Percentiles rank a stretch among this genome's conserved stretches.
Conservation (phyloP, 2,797 vertebrate genomes). For the Anas acuta region DNA sequence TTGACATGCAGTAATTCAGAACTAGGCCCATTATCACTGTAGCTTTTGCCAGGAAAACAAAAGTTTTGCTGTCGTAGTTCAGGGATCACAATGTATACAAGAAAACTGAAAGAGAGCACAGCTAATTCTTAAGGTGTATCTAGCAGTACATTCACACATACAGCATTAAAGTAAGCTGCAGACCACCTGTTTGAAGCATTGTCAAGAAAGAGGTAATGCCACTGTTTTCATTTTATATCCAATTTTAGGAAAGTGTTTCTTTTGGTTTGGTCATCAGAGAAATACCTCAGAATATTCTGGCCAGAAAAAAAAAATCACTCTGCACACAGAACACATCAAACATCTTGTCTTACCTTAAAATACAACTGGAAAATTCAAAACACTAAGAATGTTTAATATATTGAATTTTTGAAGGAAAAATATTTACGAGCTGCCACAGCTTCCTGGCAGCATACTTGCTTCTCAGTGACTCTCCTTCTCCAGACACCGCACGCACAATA, state of each 20-base stretch:
- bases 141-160: background rate
- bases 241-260: background rate
- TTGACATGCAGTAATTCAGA: background rate
- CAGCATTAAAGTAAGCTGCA: background rate
- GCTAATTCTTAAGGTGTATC: background rate
- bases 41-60: background rate
- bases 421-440: conserved; percentile 11
- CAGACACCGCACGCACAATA: background rate
- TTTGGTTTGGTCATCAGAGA: background rate
- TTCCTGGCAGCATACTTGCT: background rate
- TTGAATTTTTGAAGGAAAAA: background rate
- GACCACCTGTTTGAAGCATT: background rate
- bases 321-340: background rate
- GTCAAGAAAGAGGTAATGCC: background rate
- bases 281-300: background rate
- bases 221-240: background rate
- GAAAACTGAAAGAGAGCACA: background rate
- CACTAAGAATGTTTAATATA: conserved; percentile 6
- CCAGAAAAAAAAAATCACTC: background rate
- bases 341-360: background rate
- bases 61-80: background rate
- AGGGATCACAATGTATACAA: background rate
- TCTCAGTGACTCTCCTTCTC: background rate
- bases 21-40: background rate
- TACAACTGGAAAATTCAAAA: conserved; percentile 33